A percentile compares a stretch with the other conserved stretches of the same genome.
These are phyloP conservation scores for Nettapus auritus DNA, from an alignment of 2,113 vertebrate species.

Conservation along the genomic window DNA sequence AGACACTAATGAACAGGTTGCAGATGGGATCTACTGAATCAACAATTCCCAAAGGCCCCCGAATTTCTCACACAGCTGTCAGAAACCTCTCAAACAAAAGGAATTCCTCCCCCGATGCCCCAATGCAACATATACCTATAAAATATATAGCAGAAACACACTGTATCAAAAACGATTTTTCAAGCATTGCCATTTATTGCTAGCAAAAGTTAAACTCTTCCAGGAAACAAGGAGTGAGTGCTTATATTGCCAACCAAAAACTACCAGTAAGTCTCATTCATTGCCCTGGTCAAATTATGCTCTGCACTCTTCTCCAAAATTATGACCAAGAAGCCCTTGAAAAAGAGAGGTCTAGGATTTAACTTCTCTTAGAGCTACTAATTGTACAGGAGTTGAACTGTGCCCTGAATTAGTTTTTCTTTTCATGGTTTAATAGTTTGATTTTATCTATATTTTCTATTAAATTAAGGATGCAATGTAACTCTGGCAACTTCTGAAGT, in stretches of 20 bases:
- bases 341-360: neutral
- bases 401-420: neutral
- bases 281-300: neutral
- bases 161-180: neutral
- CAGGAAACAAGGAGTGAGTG: neutral
- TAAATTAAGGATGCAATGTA: neutral
- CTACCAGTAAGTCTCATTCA: neutral
- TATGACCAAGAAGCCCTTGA: neutral
- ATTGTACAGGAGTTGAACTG: neutral
- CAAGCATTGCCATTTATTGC: neutral
- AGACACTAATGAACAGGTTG: neutral
- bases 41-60: neutral
- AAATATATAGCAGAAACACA: neutral
- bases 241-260: neutral
- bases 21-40: neutral
- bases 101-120: accelerated
- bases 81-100: neutral
- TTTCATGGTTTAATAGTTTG: neutral
- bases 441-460: neutral
- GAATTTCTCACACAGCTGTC: neutral
- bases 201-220: neutral
- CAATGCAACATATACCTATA: neutral
- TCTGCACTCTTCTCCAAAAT: neutral
- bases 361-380: neutral
- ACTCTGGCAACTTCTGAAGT: neutral